Evolutionary conservation across 2,113 vertebrate species (phyloP).

Genomic region (Helogale parvula): DNA sequence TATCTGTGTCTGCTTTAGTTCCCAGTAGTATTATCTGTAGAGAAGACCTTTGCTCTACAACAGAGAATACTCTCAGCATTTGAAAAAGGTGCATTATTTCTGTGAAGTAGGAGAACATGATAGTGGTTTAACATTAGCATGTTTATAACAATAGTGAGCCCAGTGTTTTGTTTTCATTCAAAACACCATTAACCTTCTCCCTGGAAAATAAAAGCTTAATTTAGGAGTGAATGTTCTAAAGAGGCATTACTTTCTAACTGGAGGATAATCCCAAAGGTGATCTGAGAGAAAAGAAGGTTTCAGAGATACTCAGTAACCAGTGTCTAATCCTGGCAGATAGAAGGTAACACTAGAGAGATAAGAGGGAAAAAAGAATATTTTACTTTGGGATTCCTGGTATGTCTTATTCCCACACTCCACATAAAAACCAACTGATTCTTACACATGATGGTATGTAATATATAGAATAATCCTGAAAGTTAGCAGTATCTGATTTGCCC

Average conservation of each 20-base stretch:
- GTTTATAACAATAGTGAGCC: constrained; percentile 37
- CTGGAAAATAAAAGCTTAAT: constrained; percentile 49
- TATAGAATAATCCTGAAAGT: background rate
- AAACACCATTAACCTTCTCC: constrained; percentile 32
- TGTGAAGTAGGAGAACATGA: constrained; percentile 21
- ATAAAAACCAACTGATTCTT: background rate
- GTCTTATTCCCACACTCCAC: background rate
- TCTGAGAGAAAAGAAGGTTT: background rate
- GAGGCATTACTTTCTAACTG: background rate
- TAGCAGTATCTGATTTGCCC: background rate
- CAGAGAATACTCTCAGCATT: constrained; percentile 19
- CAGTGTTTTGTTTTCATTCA: constrained; percentile 26
- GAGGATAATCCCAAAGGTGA: constrained; percentile 17
- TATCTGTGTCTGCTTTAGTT: constrained; percentile 47
- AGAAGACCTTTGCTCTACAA: constrained; percentile 29
- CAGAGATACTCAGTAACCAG: background rate
- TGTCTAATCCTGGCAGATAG: background rate
- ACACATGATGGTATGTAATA: background rate
- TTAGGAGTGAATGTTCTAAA: background rate
- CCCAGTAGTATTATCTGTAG: constrained; percentile 7
- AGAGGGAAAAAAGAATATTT: background rate
- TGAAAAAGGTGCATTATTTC: constrained; percentile 48
- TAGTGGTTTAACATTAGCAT: constrained; percentile 23
- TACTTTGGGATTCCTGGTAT: background rate
- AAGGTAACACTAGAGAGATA: background rate